Evolutionary conservation across 2,113 vertebrate species (phyloP).

Genomic region (Callaeas wilsoni): DNA sequence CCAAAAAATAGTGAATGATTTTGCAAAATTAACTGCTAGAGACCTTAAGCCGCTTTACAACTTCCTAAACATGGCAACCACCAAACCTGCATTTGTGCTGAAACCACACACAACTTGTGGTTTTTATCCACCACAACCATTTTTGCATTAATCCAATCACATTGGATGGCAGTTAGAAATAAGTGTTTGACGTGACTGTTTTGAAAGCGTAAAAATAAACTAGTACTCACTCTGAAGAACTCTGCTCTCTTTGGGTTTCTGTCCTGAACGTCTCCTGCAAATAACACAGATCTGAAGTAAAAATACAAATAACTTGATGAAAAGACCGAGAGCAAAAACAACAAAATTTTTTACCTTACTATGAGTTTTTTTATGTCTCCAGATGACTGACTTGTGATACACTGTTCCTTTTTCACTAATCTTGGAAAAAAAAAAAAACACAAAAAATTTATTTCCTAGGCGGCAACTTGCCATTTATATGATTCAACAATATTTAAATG

Average conservation of each 20-base stretch:
- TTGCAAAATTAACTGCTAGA: not conserved
- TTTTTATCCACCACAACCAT: not conserved
- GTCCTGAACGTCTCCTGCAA: slow-evolving; percentile 62
- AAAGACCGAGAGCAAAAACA: not conserved
- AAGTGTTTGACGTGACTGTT: not conserved
- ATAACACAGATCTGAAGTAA: not conserved
- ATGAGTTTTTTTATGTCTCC: fast-evolving
- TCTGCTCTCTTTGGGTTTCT: not conserved
- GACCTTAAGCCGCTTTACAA: not conserved
- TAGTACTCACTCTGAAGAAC: slow-evolving; percentile 29
- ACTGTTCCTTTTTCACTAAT: not conserved
- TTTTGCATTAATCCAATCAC: not conserved
- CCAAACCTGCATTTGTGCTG: not conserved
- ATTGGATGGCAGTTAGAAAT: not conserved
- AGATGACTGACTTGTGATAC: not conserved
- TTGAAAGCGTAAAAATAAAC: not conserved
- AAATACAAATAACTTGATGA: not conserved
- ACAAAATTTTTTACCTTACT: not conserved
- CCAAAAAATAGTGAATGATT: not conserved
- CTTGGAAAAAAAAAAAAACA: not conserved
- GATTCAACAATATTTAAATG: not conserved
- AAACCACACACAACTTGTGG: not conserved
- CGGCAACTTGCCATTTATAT: not conserved
- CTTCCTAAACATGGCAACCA: not conserved
- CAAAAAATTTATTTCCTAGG: not conserved